Percentiles rank a stretch among this genome's conserved stretches.
phyloP scores from a whole-genome alignment of 37 sponge, comb jelly and placozoan species.

The Chondrosia reniformis region DNA sequence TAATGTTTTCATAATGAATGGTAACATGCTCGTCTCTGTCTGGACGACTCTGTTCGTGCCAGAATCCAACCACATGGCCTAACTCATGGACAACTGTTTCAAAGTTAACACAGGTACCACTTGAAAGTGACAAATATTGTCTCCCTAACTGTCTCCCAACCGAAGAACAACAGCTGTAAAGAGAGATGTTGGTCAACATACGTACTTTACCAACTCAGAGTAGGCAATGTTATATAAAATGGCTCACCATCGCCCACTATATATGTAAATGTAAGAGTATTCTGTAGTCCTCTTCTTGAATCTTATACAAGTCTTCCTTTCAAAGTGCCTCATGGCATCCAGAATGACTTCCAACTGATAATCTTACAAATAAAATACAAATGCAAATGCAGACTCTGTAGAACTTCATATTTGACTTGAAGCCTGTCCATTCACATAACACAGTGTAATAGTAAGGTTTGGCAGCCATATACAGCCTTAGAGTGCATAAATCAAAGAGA shows the following conservation, averaged over 20 bases:
- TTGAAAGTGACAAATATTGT: background rate
- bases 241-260: constrained; percentile 54
- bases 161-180: constrained; percentile 32
- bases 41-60: constrained; percentile 38
- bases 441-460: too few relatives aligned
- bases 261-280: constrained; percentile 27
- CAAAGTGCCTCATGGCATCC: constrained; percentile 68
- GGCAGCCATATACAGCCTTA: too few relatives aligned
- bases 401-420: too few relatives aligned
- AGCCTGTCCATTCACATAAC: too few relatives aligned
- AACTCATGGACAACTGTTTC: constrained; percentile 28
- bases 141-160: background rate
- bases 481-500: too few relatives aligned
- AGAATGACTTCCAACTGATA: constrained; percentile 22
- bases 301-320: constrained; percentile 70
- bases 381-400: background rate
- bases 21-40: constrained; percentile 25
- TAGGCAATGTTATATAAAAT: background rate
- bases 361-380: constrained; percentile 19
- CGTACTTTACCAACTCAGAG: too few relatives aligned
- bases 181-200: too few relatives aligned
- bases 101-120: background rate
- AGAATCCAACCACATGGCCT: constrained; percentile 31
- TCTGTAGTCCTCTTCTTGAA: constrained; percentile 36
- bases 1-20: background rate